These are phyloP conservation scores for Drosophila crucigera DNA, from an alignment of 2,888 invertebrate genomes.

Conservation along the genomic window DNA sequence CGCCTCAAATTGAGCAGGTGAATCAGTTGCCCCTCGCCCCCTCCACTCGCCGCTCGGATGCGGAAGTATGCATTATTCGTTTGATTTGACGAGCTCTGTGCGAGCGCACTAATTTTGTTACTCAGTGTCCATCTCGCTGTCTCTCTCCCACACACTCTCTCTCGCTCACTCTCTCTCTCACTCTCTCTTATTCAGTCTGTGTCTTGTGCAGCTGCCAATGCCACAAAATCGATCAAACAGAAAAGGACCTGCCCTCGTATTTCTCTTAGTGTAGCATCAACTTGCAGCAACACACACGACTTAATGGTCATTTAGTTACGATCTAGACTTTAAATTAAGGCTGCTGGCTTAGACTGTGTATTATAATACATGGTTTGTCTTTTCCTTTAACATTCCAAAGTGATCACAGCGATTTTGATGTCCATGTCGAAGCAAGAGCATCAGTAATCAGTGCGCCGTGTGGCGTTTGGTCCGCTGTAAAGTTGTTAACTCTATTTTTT, in stretches of 20 bases:
- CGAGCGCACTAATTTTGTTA: slow-evolving; percentile 5
- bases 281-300: not conserved
- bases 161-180: not conserved
- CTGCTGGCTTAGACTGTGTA: not conserved
- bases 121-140: not conserved
- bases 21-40: slow-evolving; percentile 53
- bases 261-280: not conserved
- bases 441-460: slow-evolving; percentile 38
- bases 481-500: slow-evolving; percentile 62
- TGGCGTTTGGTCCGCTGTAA: slow-evolving; percentile 60
- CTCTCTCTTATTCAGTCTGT: not conserved
- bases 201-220: slow-evolving; percentile 46
- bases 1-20: slow-evolving; percentile 69
- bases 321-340: not conserved
- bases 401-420: slow-evolving; percentile 8
- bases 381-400: not conserved
- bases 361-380: not conserved
- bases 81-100: slow-evolving; percentile 58
- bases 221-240: slow-evolving; percentile 16
- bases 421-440: slow-evolving; percentile 23
- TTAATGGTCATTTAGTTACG: not conserved
- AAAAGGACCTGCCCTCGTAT: not conserved
- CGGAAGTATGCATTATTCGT: slow-evolving; percentile 79
- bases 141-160: too few relatives aligned
- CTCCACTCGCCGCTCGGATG: slow-evolving; percentile 9